phyloP scores from a whole-genome alignment of 2,888 invertebrate genomes.

The Geophilus truncorum region DNA sequence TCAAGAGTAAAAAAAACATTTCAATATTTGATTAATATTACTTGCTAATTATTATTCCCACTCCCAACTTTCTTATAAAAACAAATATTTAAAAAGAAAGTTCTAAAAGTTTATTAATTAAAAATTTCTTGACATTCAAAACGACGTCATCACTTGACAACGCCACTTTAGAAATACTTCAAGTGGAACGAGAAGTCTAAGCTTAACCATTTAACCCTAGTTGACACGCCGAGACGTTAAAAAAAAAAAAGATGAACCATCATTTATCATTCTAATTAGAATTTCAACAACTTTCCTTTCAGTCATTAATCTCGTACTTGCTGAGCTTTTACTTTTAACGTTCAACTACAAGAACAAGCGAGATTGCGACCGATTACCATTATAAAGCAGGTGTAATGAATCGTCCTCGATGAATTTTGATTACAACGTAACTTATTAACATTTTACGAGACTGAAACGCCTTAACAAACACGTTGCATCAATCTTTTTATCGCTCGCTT shows the following conservation, averaged over 20 bases:
- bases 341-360: constrained; percentile 5
- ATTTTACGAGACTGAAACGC: neutral
- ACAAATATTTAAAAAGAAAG: too few species aligned
- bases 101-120: too few species aligned
- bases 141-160: neutral
- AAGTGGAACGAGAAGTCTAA: neutral
- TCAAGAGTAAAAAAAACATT: neutral
- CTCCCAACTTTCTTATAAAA: too few species aligned
- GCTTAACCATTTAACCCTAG: neutral
- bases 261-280: neutral
- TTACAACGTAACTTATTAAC: neutral
- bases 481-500: neutral
- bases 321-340: neutral
- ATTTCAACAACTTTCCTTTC: neutral
- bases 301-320: neutral
- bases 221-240: too few species aligned
- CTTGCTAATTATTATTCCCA: too few species aligned
- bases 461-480: neutral
- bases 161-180: neutral
- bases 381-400: neutral
- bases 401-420: constrained; percentile 6
- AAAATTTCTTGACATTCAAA: too few species aligned
- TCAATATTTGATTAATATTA: too few species aligned
- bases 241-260: too few species aligned
- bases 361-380: neutral